Evolutionary conservation across 1,140 invertebrate species (phyloP), one percentile per base, ranked within the genome.

Genomic region (Proales similis): DNA sequence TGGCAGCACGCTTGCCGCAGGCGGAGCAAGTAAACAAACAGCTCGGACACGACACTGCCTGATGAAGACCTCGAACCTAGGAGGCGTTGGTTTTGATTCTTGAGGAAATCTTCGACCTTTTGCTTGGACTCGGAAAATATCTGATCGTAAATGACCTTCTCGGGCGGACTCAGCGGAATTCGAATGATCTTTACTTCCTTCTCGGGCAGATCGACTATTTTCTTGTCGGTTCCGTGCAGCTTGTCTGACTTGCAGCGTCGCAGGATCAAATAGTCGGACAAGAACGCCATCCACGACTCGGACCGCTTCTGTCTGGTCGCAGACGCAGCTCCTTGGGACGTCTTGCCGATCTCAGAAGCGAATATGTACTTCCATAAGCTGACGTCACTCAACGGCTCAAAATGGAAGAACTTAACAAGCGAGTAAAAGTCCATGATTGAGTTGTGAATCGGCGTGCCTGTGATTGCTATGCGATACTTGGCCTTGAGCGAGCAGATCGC

Each of bases 391-490:
- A 92, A 91, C 1, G 88, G 88, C n/a, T 83, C 80, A 71, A 85
- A 87, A 14, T 82, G 76, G 0, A 92, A 70, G 74, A 90, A 93
- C 70, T 88, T 87, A 0, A 95, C 71, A 17, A 94, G 74, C 0
- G 89, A 84, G 76, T 84, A 94, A 17, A 94, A 78, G 76, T 95
- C 90, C 33, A 85, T 71, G 69, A 90, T 84, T 71, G 89, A 86
- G 71, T 97, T 96, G 66, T 96, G 91, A 48, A 97, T 85, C 0
- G 91, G 91, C 0, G 92, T 97, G 9, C 92, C 92, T 5, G 90
- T 92, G 0, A 96, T 76, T 0, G 82, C 84, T 90, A 90, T 95
- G 38, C 87, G 80, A 26, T 81, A 79, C 42, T 71, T 74, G 0
- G 78, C 81, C 0, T 67, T 65, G 3, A 95, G 70, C 11, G 72